Evolutionary conservation across 2,113 vertebrate species (phyloP).

Genomic region (Rynchops niger): DNA sequence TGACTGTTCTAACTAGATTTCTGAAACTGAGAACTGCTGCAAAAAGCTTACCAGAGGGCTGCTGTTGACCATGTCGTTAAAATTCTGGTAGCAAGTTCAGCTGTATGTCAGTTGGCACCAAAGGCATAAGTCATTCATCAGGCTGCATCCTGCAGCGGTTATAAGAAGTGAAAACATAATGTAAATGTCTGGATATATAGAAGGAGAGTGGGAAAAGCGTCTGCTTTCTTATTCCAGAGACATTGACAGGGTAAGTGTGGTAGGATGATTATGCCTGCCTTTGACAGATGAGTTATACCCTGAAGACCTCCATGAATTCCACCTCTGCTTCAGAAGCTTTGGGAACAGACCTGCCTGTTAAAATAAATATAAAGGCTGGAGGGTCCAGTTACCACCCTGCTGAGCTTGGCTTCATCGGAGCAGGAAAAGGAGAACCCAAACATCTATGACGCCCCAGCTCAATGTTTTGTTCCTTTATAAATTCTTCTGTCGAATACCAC

Average conservation of each 20-base stretch:
- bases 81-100: slow-evolving; percentile 2
- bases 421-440: not conserved
- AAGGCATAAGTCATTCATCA: not conserved
- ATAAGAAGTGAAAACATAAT: not conserved
- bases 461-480: not conserved
- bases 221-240: not conserved
- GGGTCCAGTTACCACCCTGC: not conserved
- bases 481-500: not conserved
- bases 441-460: fast-evolving
- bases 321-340: not conserved
- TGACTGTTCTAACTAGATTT: not conserved
- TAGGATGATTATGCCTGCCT: not conserved
- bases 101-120: not conserved
- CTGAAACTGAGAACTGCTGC: not conserved
- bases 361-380: not conserved
- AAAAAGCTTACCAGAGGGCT: not conserved
- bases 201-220: not conserved
- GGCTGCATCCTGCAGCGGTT: not conserved
- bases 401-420: not conserved
- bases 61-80: not conserved
- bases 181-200: not conserved
- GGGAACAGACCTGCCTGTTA: not conserved
- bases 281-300: not conserved
- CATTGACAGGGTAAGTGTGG: not conserved
- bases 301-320: not conserved